phyloP scores from a whole-genome alignment of 2,888 invertebrate species.

The Dromius quadrimaculatus region DNA sequence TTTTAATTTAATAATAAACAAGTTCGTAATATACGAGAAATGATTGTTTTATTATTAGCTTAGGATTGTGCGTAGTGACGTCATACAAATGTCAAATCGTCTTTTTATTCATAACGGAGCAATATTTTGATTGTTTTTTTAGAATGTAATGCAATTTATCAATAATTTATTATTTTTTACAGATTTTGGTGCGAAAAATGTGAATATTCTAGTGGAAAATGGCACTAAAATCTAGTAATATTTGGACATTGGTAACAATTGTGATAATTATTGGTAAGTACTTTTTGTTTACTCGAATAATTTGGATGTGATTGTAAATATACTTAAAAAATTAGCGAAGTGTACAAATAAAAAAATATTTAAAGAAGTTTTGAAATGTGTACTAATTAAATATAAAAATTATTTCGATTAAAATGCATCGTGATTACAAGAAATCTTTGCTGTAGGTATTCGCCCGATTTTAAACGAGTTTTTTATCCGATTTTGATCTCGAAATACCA shows the following conservation, averaged over 20 bases:
- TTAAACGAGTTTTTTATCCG: slow-evolving; percentile 40
- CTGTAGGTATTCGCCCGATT: not conserved
- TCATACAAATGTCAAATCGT: no score
- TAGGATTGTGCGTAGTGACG: no score
- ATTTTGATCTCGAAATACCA: slow-evolving; percentile 34
- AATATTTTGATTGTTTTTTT: no score
- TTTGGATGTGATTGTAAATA: not conserved
- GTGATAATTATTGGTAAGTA: slow-evolving; percentile 45
- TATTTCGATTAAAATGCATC: slow-evolving; percentile 9
- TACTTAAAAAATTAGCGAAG: not conserved
- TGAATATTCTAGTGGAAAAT: slow-evolving; percentile 25
- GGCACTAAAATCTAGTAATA: slow-evolving; percentile 38
- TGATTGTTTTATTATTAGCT: no score
- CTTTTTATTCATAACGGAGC: no score
- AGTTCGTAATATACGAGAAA: no score
- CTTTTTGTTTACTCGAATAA: not conserved
- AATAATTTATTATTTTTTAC: slow-evolving; percentile 27
- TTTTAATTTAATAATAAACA: no score
- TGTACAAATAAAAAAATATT: not conserved
- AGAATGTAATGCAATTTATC: no score
- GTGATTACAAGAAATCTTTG: not conserved
- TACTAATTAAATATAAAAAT: not conserved
- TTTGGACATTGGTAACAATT: slow-evolving; percentile 32
- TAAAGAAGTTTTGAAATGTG: not conserved
- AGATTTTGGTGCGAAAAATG: slow-evolving; percentile 33